Percentiles rank a stretch among this genome's conserved stretches.
phyloP scores from a whole-genome alignment of 2,113 vertebrate species.

The Plestiodon gilberti region DNA sequence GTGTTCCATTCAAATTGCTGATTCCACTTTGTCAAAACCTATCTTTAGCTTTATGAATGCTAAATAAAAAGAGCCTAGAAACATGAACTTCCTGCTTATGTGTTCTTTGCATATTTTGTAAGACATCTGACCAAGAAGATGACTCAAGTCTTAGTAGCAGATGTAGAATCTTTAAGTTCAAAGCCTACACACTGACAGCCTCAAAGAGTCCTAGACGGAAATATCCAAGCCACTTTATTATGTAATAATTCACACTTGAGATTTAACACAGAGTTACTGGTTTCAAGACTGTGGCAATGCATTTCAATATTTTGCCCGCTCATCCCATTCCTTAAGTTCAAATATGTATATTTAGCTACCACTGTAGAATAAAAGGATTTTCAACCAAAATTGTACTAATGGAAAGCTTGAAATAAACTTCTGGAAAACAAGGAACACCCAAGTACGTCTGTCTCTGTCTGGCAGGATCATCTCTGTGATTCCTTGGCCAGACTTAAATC shows the following conservation, averaged over 20 bases:
- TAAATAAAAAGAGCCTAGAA: conserved; percentile 10
- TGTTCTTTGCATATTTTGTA: conserved; percentile 2
- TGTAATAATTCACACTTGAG: background rate
- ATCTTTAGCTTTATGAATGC: background rate
- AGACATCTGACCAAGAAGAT: conserved; percentile 41
- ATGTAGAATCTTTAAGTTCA: conserved; percentile 12
- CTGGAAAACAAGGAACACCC: conserved; percentile 26
- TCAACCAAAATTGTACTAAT: background rate
- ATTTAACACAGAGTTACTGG: background rate
- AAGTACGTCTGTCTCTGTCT: background rate
- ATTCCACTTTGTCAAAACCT: conserved; percentile 9
- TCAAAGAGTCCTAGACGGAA: conserved; percentile 12
- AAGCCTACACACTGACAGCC: conserved; percentile 6
- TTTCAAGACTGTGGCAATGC: background rate
- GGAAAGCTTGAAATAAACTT: background rate
- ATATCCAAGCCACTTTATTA: background rate
- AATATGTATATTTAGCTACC: background rate
- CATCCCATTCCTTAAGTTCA: background rate
- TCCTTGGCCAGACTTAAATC: background rate
- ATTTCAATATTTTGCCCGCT: background rate
- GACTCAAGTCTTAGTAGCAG: conserved; percentile 27
- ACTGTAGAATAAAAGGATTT: conserved; percentile 1
- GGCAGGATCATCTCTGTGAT: background rate
- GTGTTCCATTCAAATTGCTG: conserved; percentile 38
- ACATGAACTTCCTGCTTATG: conserved; percentile 28